Evolutionary conservation across 2,888 invertebrate species (phyloP).

Genomic region (Neoascia interrupta): DNA sequence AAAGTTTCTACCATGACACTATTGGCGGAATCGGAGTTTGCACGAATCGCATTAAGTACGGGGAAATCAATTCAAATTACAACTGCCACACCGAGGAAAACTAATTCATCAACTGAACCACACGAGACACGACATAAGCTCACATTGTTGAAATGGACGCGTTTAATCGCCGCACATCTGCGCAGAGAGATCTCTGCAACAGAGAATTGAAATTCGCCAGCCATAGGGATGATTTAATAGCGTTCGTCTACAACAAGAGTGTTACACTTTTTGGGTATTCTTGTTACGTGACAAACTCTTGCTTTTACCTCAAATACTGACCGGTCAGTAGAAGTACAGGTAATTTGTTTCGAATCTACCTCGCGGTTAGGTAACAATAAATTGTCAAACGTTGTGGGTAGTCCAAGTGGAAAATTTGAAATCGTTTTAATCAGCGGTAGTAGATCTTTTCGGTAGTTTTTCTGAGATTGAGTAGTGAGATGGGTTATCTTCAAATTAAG

Average conservation of each 20-base stretch:
- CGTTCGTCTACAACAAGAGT: neutral
- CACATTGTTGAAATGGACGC: neutral
- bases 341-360: neutral
- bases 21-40: no score
- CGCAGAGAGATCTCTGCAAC: neutral
- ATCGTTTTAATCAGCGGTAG: no score
- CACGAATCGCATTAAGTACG: neutral
- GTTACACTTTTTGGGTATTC: constrained; percentile 2
- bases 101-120: neutral
- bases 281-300: constrained; percentile 40
- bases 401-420: no score
- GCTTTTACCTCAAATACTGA: constrained; percentile 4
- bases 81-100: neutral
- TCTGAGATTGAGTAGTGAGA: no score
- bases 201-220: neutral
- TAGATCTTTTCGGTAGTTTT: no score
- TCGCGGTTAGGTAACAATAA: neutral
- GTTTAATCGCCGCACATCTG: neutral
- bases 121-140: neutral
- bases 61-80: constrained; percentile 12
- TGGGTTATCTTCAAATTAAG: no score
- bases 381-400: no score
- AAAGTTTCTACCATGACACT: constrained; percentile 15
- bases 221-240: constrained; percentile 28
- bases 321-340: neutral